Percentiles rank a stretch among this genome's conserved stretches.
Evolutionary conservation across 2,797 vertebrate species (phyloP).

Genomic region (Manis crassicaudata): DNA sequence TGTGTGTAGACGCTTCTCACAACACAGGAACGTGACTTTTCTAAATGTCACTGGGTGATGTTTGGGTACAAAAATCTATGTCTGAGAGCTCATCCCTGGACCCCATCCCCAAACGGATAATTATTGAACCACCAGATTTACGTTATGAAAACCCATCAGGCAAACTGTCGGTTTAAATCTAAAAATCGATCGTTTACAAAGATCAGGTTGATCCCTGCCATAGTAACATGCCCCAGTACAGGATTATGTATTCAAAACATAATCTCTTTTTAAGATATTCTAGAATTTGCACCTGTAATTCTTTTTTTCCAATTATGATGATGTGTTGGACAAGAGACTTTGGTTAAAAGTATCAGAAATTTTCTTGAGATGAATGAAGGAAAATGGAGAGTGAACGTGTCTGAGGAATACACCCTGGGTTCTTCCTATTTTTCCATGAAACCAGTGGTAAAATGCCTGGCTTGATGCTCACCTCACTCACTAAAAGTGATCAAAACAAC

Average conservation of each 20-base stretch:
- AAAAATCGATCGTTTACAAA: neutral
- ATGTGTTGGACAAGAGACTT: neutral
- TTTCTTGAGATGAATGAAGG: neutral
- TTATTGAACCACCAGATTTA: neutral
- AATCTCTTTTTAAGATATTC: neutral
- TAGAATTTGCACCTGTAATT: neutral
- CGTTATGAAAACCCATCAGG: neutral
- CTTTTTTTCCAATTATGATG: neutral
- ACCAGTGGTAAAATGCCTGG: neutral
- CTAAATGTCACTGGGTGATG: rapidly evolving
- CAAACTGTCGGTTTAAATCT: neutral
- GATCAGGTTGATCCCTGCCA: neutral
- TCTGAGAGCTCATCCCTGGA: rapidly evolving
- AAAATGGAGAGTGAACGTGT: neutral
- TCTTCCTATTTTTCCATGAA: neutral
- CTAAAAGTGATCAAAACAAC: neutral
- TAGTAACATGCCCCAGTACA: neutral
- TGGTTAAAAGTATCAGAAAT: neutral
- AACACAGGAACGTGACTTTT: neutral
- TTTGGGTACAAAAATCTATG: too few relatives aligned
- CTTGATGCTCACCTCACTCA: neutral
- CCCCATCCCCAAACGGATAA: neutral
- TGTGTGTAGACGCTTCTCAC: neutral
- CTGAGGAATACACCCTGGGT: neutral
- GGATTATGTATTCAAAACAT: neutral